phyloP scores from a whole-genome alignment of 2,888 invertebrate genomes.

The Spisula subtruncata region DNA sequence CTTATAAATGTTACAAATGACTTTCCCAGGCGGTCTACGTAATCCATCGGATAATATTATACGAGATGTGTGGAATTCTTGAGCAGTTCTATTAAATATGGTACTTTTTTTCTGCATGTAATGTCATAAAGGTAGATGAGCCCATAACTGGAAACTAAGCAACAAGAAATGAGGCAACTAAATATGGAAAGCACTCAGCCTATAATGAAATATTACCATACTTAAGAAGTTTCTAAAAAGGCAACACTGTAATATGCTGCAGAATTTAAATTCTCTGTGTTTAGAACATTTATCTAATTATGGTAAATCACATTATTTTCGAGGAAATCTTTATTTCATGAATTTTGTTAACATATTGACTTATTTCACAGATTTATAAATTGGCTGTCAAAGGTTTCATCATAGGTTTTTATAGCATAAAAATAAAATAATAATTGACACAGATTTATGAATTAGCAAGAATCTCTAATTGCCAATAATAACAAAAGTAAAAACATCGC shows the following conservation, averaged over 20 bases:
- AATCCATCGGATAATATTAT: conserved; percentile 5
- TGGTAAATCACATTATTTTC: too few relatives aligned
- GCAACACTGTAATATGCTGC: neutral
- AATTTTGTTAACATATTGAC: too few relatives aligned
- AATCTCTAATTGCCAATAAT: too few relatives aligned
- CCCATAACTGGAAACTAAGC: neutral
- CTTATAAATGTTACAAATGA: conserved; percentile 7
- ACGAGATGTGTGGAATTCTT: neutral
- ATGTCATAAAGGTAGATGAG: neutral
- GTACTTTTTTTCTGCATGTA: neutral
- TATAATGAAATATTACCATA: neutral
- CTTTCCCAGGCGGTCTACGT: neutral
- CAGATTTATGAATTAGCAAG: too few relatives aligned
- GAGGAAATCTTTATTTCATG: too few relatives aligned
- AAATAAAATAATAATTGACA: too few relatives aligned
- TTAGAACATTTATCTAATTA: too few relatives aligned
- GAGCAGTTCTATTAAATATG: conserved; percentile 1
- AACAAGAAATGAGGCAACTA: neutral
- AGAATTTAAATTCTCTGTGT: neutral
- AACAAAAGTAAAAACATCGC: too few relatives aligned
- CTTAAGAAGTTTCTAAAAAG: neutral
- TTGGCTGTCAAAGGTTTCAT: too few relatives aligned
- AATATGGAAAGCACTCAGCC: neutral
- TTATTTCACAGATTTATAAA: too few relatives aligned
- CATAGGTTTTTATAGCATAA: too few relatives aligned